phyloP scores from a whole-genome alignment of 1,140 invertebrate species.

The Epicauta chinensis region DNA sequence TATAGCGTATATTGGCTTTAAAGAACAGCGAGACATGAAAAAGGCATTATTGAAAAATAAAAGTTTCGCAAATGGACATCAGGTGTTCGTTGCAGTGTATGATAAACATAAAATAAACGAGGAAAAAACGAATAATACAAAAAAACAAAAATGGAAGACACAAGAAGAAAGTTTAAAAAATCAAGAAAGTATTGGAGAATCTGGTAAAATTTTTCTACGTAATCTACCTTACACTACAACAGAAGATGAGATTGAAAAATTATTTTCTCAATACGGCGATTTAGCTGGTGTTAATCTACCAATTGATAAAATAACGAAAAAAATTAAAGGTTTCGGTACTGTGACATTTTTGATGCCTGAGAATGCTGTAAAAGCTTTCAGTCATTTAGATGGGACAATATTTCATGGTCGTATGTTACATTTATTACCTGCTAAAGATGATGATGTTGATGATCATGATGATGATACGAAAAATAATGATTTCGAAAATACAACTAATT shows the following conservation, averaged over 20 bases:
- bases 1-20: conserved; percentile 89
- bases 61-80: conserved; percentile 73
- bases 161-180: conserved; percentile 63
- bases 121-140: conserved; percentile 40
- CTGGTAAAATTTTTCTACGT: conserved; percentile 90
- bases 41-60: conserved; percentile 81
- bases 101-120: conserved; percentile 43
- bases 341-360: conserved; percentile 94
- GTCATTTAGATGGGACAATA: conserved; percentile 78
- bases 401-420: conserved; percentile 92
- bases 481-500: conserved; percentile 56
- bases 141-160: conserved; percentile 57
- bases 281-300: conserved; percentile 81
- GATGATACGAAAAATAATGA: conserved; percentile 7
- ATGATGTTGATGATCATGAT: conserved; percentile 48
- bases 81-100: conserved; percentile 61
- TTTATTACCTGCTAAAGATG: conserved; percentile 71
- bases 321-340: conserved; percentile 90
- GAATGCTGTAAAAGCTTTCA: conserved; percentile 86
- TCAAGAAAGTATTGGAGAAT: conserved; percentile 80
- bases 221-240: conserved; percentile 87
- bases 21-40: conserved; percentile 72
- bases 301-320: conserved; percentile 75
- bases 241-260: conserved; percentile 76
- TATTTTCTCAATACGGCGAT: conserved; percentile 89